Evolutionary conservation across 2,113 vertebrate genomes (phyloP), one percentile per base, ranked within the genome.

Genomic region (Halcyon malimbica): DNA sequence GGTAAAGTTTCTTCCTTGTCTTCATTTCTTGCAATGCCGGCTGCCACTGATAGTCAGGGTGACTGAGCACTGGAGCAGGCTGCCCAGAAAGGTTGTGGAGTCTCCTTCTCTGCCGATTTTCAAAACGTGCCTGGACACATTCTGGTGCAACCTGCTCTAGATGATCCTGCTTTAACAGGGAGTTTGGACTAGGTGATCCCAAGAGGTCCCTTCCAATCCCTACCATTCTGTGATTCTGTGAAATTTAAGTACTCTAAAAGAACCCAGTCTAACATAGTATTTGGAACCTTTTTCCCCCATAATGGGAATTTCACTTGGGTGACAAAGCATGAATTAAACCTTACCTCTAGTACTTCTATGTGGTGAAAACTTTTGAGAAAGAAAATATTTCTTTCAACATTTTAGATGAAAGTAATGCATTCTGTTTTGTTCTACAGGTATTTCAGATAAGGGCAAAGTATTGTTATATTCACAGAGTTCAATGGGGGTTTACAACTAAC

Each of bases 231-330:
- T 53, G 62, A 53, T 28, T 53, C 51, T 53, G 26, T 53, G 67
- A 50, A 44, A 56, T 23, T 15, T 13, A 51, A 54, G 23, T 2
- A 2, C 46, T 25, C 51, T 10, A 5, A 88, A 94, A 89, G 59
- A 78, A 87, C 80, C 77, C 29, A 44, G 29, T 73, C 51, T 51
- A 39, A 7, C 79, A 75, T 56, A 81, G 57, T 21, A 76, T 59
- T 87, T 87, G 37, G 70, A 71, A 92, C 26, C 53, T n/a, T 71
- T 68, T 68, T 4, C 39, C 50, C 57, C 64, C 25, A 5, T 65
- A 41, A n/a, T 10, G 75, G 67, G 83, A 95, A 94, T 96, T 94
- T 78, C 81, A 82, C 51, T 94, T 46, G 62, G 70, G 74, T 96
- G 95, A 82, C 90, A 92, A 84, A 82, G 65, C 64, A 31, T 15